Evolutionary conservation across 2,113 vertebrate species (phyloP).

Genomic region (Monopterus albus): DNA sequence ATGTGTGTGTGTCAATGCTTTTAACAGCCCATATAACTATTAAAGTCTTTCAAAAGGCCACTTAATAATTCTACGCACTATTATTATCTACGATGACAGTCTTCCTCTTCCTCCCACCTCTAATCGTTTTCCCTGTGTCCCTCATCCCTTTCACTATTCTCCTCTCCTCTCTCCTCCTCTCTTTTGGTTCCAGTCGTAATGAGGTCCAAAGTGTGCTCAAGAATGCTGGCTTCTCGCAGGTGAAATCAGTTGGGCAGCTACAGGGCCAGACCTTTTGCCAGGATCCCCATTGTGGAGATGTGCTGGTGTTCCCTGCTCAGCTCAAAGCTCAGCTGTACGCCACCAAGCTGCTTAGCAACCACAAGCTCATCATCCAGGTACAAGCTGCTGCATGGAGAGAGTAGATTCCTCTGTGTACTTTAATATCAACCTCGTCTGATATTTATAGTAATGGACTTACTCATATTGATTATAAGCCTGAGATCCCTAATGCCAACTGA

Average conservation of each 20-base stretch:
- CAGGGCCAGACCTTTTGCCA: conserved; percentile 81
- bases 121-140: conserved; percentile 7
- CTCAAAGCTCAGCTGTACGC: conserved; percentile 83
- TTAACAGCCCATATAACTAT: conserved; percentile 32
- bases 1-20: conserved; percentile 27
- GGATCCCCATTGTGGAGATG: conserved; percentile 88
- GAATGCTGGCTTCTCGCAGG: conserved; percentile 83
- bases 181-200: conserved; percentile 79
- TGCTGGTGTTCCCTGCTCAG: conserved; percentile 86
- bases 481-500: conserved; percentile 33
- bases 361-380: conserved; percentile 92
- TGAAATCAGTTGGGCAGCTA: conserved; percentile 81
- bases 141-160: conserved; percentile 18
- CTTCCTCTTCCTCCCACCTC: conserved; percentile 20
- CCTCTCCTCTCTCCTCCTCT: background rate
- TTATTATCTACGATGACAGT: conserved; percentile 38
- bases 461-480: conserved; percentile 52
- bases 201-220: conserved; percentile 83
- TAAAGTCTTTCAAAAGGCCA: conserved; percentile 44
- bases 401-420: conserved; percentile 11
- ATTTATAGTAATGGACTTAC: conserved; percentile 43
- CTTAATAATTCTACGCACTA: conserved; percentile 16
- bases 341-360: conserved; percentile 82
- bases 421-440: conserved; percentile 29
- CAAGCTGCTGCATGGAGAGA: conserved; percentile 13